These are phyloP conservation scores for Dione vanillae DNA, from an alignment of 2,888 invertebrate species.

Conservation along the genomic window DNA sequence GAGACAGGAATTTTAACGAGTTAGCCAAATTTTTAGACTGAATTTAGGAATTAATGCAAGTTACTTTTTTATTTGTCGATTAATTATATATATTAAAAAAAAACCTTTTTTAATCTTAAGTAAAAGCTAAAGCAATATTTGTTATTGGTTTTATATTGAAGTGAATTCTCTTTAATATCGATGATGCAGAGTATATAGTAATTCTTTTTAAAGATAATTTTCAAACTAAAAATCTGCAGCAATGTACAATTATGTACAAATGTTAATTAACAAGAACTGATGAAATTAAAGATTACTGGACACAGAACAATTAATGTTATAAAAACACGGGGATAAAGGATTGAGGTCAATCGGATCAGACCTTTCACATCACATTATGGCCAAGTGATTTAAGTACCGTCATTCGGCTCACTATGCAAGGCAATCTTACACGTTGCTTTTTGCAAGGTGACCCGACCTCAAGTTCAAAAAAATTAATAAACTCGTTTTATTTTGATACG, in stretches of 20 bases:
- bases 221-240: conserved; percentile 14
- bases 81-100: background rate
- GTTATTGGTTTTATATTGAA: too few species aligned
- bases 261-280: conserved; percentile 39
- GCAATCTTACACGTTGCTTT: conserved; percentile 25
- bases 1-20: conserved; percentile 22
- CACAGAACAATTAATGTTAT: conserved; percentile 51
- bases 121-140: background rate
- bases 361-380: conserved; percentile 54
- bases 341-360: conserved; percentile 53
- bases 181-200: too few species aligned
- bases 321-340: conserved; percentile 48
- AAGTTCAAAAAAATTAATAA: conserved; percentile 15
- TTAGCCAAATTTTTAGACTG: conserved; percentile 17
- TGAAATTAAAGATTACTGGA: conserved; percentile 53
- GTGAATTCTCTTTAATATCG: too few species aligned
- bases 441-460: conserved; percentile 29
- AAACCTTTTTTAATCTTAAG: background rate
- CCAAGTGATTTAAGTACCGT: conserved; percentile 50
- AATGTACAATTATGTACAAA: conserved; percentile 20
- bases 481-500: conserved; percentile 17
- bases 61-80: background rate
- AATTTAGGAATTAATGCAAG: background rate
- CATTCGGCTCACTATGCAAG: conserved; percentile 30
- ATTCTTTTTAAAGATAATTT: background rate